Evolutionary conservation across 2,888 invertebrate species (phyloP).

Genomic region (Sphaeridia pumilis): DNA sequence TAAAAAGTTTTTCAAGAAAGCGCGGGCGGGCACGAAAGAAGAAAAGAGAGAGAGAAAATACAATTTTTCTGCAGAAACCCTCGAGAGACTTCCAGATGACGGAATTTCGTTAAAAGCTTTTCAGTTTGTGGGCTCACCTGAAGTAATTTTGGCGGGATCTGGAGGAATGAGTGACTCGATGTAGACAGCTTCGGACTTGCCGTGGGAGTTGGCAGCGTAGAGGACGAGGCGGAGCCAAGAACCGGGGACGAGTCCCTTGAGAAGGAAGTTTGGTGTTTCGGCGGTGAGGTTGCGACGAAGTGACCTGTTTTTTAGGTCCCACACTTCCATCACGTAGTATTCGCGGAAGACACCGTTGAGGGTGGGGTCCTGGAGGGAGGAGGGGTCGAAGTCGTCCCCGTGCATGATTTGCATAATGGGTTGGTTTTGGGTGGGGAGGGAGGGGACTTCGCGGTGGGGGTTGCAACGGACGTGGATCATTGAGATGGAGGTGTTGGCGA

Average conservation of each 20-base stretch:
- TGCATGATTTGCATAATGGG: constrained; percentile 36
- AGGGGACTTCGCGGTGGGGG: constrained; percentile 32
- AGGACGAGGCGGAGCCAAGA: constrained; percentile 50
- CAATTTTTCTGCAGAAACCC: background rate
- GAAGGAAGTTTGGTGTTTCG: constrained; percentile 37
- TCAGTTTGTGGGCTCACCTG: constrained; percentile 31
- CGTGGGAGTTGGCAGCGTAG: constrained; percentile 79
- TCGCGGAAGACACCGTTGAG: constrained; percentile 34
- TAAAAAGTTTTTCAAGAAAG: constrained; percentile 3
- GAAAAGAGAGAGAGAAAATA: constrained; percentile 2
- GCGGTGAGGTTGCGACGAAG: constrained; percentile 43
- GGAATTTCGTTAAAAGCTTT: constrained; percentile 8
- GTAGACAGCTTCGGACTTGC: constrained; percentile 67
- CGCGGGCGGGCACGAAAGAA: constrained; percentile 2
- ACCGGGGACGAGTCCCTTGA: constrained; percentile 58
- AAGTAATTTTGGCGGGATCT: constrained; percentile 35
- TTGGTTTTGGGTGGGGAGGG: constrained; percentile 35
- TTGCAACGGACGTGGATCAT: constrained; percentile 70
- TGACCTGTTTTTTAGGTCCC: constrained; percentile 48
- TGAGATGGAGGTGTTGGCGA: constrained; percentile 73
- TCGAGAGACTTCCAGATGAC: background rate
- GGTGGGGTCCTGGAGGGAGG: constrained; percentile 33
- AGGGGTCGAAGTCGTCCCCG: constrained; percentile 26
- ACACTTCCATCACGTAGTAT: constrained; percentile 36
- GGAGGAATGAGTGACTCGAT: constrained; percentile 56